These are phyloP conservation scores for Andrena camellia DNA, from an alignment of 2,888 invertebrate species.

Conservation along the genomic window DNA sequence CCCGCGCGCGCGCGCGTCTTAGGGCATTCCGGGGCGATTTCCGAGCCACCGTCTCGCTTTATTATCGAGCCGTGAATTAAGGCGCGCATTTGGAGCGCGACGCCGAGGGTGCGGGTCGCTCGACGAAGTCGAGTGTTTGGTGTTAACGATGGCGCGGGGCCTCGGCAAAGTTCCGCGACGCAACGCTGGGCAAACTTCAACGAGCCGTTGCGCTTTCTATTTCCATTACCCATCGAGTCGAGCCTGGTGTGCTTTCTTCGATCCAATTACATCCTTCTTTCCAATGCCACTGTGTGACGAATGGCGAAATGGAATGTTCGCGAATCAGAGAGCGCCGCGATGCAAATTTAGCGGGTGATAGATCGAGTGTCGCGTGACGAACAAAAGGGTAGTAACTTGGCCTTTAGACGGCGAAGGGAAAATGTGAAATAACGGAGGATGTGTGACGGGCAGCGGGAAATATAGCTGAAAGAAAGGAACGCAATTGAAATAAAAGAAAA, in stretches of 20 bases:
- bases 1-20: neutral
- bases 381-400: slow-evolving; percentile 28
- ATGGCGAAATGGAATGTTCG: slow-evolving; percentile 12
- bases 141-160: slow-evolving; percentile 27
- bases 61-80: slow-evolving; percentile 27
- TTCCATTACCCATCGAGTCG: slow-evolving; percentile 4
- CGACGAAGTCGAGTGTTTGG: slow-evolving; percentile 30
- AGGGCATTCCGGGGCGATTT: neutral
- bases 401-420: slow-evolving; percentile 12
- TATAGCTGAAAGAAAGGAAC: neutral
- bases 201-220: slow-evolving; percentile 17
- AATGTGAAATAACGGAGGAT: slow-evolving; percentile 34
- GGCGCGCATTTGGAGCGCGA: slow-evolving; percentile 27
- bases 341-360: slow-evolving; percentile 50
- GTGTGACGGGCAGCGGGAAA: neutral
- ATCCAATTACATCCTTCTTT: slow-evolving; percentile 30
- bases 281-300: slow-evolving; percentile 31
- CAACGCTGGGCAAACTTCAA: neutral
- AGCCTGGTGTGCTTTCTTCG: neutral
- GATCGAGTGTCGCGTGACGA: slow-evolving; percentile 31
- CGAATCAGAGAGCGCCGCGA: slow-evolving; percentile 39
- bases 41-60: slow-evolving; percentile 1
- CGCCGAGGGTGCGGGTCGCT: neutral
- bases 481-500: slow-evolving; percentile 8
- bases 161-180: slow-evolving; percentile 11